These are phyloP conservation scores for Anticlea derivata DNA, from an alignment of 2,888 invertebrate species.

Conservation along the genomic window DNA sequence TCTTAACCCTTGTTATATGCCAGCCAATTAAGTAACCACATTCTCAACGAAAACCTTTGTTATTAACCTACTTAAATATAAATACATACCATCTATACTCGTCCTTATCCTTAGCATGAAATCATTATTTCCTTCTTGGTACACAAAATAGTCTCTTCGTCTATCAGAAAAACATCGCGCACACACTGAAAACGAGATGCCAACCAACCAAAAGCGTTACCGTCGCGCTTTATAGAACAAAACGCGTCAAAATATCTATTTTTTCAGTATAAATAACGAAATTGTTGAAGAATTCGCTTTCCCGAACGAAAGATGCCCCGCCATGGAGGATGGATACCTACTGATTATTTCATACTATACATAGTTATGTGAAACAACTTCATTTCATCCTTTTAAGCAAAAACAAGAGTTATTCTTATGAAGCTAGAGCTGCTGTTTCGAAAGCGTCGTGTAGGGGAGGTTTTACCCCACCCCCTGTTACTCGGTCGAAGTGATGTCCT, in stretches of 20 bases:
- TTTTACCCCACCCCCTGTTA: slow-evolving; percentile 48
- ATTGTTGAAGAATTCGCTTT: slow-evolving; percentile 25
- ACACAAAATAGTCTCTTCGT: slow-evolving; percentile 20
- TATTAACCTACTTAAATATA: slow-evolving; percentile 8
- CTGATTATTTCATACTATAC: slow-evolving; percentile 76
- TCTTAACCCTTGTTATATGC: not conserved
- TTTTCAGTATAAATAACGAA: slow-evolving; percentile 29
- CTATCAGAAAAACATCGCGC: slow-evolving; percentile 20
- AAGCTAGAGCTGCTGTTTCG: slow-evolving; percentile 36
- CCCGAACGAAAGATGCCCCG: slow-evolving; percentile 26
- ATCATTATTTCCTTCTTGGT: slow-evolving; percentile 28
- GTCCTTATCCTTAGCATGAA: slow-evolving; percentile 25
- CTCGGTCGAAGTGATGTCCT: slow-evolving; percentile 26
- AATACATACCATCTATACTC: slow-evolving; percentile 38
- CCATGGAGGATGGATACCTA: slow-evolving; percentile 49
- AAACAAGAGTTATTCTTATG: slow-evolving; percentile 28
- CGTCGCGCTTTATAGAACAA: slow-evolving; percentile 2
- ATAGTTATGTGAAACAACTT: slow-evolving; percentile 66
- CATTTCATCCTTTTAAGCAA: slow-evolving; percentile 38
- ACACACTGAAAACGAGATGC: slow-evolving; percentile 1
- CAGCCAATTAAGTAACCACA: slow-evolving; percentile 15
- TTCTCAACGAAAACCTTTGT: slow-evolving; percentile 9
- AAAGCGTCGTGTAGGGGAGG: slow-evolving; percentile 39
- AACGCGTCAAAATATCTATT: slow-evolving; percentile 16
- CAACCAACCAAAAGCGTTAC: not conserved